Evolutionary conservation across 1,140 invertebrate species (phyloP).

Genomic region (Ruditapes philippinarum): DNA sequence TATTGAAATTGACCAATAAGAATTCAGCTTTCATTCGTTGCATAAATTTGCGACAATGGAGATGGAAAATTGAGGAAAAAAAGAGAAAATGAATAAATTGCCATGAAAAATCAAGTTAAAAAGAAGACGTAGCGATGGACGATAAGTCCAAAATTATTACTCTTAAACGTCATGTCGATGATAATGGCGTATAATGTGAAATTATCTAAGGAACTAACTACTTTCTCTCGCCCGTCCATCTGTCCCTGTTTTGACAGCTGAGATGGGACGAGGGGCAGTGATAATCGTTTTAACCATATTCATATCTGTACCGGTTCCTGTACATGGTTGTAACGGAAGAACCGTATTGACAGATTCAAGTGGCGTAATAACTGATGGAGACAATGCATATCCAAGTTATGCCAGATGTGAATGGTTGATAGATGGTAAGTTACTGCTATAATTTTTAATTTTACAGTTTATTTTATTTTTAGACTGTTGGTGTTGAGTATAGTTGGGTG

Average conservation of each 20-base stretch:
- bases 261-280: constrained; percentile 25
- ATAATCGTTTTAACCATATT: constrained; percentile 5
- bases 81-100: neutral
- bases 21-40: constrained; percentile 12
- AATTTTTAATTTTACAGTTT: no score
- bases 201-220: neutral
- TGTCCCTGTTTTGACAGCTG: constrained; percentile 48
- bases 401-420: constrained; percentile 99
- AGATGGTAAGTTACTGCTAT: constrained; percentile 89
- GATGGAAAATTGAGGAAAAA: neutral
- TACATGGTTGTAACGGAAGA: constrained; percentile 48
- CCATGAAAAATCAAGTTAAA: neutral
- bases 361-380: constrained; percentile 97
- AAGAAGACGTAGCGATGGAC: neutral
- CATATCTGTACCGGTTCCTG: neutral
- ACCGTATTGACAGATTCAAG: constrained; percentile 86
- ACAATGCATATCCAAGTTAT: constrained; percentile 95
- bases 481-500: no score
- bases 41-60: constrained; percentile 52
- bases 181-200: neutral
- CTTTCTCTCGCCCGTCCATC: constrained; percentile 18
- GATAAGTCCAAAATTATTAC: neutral
- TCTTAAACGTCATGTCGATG: neutral
- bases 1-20: neutral
- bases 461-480: no score